Evolutionary conservation across 2,888 invertebrate species (phyloP).

Genomic region (Torymus aiolomorphi): DNA sequence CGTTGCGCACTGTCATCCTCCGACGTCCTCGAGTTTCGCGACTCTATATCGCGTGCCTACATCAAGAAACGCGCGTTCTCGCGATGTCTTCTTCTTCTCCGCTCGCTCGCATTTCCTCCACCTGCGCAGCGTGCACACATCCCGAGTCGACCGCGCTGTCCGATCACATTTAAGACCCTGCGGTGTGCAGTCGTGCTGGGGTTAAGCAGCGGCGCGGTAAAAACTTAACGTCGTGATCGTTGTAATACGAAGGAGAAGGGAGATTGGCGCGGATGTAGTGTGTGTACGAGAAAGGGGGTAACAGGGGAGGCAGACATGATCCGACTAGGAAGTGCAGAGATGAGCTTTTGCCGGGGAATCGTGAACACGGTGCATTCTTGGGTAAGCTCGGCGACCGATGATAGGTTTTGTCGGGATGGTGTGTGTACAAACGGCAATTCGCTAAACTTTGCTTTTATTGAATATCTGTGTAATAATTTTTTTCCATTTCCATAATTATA

Average conservation of each 20-base stretch:
- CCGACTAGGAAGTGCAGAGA: neutral
- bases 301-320: conserved; percentile 2
- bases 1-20: conserved; percentile 46
- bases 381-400: too few relatives aligned
- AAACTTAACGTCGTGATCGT: conserved; percentile 37
- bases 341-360: neutral
- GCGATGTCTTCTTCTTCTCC: conserved; percentile 33
- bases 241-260: neutral
- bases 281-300: neutral
- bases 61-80: conserved; percentile 11
- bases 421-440: too few relatives aligned
- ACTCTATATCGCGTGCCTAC: neutral
- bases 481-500: too few relatives aligned
- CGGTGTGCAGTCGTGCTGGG: neutral
- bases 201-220: conserved; percentile 20
- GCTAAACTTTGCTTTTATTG: too few relatives aligned
- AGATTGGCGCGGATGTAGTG: neutral
- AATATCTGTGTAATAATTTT: too few relatives aligned
- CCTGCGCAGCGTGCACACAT: neutral
- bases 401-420: too few relatives aligned
- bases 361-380: too few relatives aligned
- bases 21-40: conserved; percentile 16
- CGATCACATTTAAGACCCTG: neutral
- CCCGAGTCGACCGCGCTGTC: too few relatives aligned
- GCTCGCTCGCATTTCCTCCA: neutral